phyloP scores from a whole-genome alignment of 2,888 invertebrate species.

The Blastobasis lacticolella region DNA sequence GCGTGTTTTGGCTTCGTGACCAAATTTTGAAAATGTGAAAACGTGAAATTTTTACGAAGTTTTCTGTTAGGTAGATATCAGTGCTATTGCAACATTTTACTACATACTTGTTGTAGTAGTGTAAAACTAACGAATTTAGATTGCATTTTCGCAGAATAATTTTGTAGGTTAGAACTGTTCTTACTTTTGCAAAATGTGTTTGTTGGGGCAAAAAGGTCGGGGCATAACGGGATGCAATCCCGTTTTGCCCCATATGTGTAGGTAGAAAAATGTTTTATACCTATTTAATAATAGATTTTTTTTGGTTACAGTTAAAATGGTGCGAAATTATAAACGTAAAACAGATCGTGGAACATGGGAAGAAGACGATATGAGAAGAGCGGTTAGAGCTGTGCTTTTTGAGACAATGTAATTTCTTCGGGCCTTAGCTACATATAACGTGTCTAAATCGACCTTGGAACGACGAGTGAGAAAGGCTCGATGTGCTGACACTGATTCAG shows the following conservation, averaged over 20 bases:
- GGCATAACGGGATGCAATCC: conserved; percentile 1
- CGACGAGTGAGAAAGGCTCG: conserved; percentile 7
- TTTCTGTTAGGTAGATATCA: background rate
- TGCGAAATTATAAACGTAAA: conserved; percentile 7
- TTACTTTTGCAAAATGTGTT: conserved; percentile 1
- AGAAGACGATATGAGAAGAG: background rate
- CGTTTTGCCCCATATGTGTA: conserved; percentile 1
- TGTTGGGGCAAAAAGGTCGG: conserved; percentile 3
- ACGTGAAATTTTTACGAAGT: background rate
- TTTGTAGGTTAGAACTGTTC: conserved; percentile 3
- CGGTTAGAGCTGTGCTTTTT: background rate
- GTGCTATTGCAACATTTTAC: background rate
- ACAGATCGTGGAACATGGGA: conserved; percentile 9
- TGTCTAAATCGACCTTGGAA: conserved; percentile 10
- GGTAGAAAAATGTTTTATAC: conserved; percentile 4
- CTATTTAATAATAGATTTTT: background rate
- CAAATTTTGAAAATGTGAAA: too few relatives aligned
- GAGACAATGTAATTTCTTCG: background rate
- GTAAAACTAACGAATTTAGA: conserved; percentile 2
- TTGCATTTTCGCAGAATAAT: conserved; percentile 1
- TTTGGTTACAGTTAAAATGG: conserved; percentile 1
- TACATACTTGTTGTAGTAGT: conserved; percentile 2
- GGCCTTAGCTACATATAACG: conserved; percentile 7
- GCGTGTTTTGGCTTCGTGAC: too few relatives aligned
- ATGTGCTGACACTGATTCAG: conserved; percentile 9